Evolutionary conservation across 2,113 vertebrate species (phyloP).

Genomic region (Macaca nemestrina): DNA sequence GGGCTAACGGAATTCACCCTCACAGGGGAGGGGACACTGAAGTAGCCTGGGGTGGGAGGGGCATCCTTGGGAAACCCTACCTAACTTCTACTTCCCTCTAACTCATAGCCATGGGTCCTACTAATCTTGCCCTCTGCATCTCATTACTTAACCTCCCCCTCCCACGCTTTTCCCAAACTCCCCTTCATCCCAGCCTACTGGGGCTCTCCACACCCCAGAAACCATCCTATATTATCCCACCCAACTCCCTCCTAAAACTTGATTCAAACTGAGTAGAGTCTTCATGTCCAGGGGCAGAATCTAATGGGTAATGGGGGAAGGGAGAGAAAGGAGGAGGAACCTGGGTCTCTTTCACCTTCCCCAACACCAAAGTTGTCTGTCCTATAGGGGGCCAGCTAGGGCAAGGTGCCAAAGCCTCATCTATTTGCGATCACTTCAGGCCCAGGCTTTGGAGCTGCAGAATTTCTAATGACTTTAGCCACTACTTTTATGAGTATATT

Average conservation of each 20-base stretch:
- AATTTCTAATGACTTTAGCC: slow-evolving; percentile 78
- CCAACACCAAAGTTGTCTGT: not conserved
- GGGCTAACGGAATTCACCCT: not conserved
- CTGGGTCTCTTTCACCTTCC: not conserved
- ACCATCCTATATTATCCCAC: not conserved
- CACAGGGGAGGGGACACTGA: not conserved
- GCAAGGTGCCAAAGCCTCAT: slow-evolving; percentile 65
- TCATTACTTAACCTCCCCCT: not conserved
- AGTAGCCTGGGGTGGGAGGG: not conserved
- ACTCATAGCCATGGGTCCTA: not conserved
- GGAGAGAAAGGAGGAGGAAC: not conserved
- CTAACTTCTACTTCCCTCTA: not conserved
- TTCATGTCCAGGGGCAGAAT: not conserved
- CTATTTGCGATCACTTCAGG: slow-evolving; percentile 78
- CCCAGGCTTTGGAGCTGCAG: slow-evolving; percentile 72
- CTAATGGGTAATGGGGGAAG: not conserved
- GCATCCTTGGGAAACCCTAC: not conserved
- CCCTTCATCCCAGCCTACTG: not conserved
- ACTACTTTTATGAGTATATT: slow-evolving; percentile 79
- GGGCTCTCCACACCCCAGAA: not conserved
- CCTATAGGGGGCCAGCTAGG: not conserved
- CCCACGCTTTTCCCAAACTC: not conserved
- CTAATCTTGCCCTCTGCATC: not conserved
- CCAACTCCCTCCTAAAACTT: not conserved
- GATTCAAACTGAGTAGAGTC: not conserved